Percentiles rank a stretch among this genome's conserved stretches.
Evolutionary conservation across 2,797 vertebrate species (phyloP).

Genomic region (Lutjanus argentimaculatus): DNA sequence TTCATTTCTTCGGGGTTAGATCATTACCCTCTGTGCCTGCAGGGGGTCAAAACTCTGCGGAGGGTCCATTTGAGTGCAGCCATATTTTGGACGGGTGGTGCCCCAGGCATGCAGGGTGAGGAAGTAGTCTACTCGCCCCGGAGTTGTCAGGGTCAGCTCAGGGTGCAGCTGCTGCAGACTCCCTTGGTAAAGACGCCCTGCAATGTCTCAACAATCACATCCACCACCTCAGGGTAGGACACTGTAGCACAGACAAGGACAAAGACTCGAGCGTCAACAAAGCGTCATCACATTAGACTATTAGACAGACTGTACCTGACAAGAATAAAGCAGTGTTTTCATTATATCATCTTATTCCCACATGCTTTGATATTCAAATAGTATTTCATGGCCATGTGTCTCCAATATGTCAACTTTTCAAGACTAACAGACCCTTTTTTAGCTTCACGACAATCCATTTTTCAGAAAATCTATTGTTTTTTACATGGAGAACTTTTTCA

Average conservation of each 20-base stretch:
- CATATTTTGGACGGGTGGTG: constrained; percentile 53
- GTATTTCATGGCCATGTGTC: background rate
- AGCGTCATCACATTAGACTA: constrained; percentile 24
- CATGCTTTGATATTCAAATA: background rate
- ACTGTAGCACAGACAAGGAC: constrained; percentile 69
- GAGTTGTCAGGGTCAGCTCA: constrained; percentile 55
- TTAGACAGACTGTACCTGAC: background rate
- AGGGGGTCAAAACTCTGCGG: constrained; percentile 53
- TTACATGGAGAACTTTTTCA: background rate
- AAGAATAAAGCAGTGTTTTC: background rate
- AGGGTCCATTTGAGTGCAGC: constrained; percentile 50
- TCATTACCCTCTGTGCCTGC: constrained; percentile 72
- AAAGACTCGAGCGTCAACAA: constrained; percentile 42
- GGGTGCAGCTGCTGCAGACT: constrained; percentile 61
- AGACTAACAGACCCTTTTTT: background rate
- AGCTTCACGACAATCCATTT: background rate
- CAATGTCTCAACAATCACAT: constrained; percentile 58
- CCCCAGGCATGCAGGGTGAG: constrained; percentile 59
- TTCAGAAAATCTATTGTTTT: background rate
- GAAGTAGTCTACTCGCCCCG: constrained; percentile 47
- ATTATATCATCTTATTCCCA: background rate
- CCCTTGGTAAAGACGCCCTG: constrained; percentile 66
- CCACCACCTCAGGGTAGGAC: constrained; percentile 78
- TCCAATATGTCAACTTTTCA: background rate
- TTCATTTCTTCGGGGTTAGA: constrained; percentile 71